phyloP scores from a whole-genome alignment of 2,113 vertebrate species.

The Cichladusa arquata region DNA sequence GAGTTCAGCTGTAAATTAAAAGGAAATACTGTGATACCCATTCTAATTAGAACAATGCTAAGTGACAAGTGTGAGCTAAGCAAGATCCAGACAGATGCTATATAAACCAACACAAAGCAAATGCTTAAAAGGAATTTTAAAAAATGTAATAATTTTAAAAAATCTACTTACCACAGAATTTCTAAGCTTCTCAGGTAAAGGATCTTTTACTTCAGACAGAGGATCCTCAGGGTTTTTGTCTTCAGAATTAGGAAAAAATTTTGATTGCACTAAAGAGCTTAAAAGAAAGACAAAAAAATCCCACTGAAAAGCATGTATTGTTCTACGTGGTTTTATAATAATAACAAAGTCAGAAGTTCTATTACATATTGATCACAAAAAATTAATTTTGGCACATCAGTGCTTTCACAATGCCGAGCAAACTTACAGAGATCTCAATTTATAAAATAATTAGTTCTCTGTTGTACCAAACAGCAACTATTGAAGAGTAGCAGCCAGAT shows the following conservation, averaged over 20 bases:
- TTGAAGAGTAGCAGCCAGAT: not conserved
- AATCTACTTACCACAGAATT: slow-evolving; percentile 89
- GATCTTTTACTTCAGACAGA: slow-evolving; percentile 94
- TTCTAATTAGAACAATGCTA: not conserved
- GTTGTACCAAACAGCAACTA: not conserved
- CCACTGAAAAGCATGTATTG: not conserved
- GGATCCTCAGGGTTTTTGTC: slow-evolving; percentile 98
- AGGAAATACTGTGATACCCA: not conserved
- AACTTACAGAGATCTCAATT: not conserved
- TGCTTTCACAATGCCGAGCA: not conserved
- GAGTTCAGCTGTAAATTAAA: not conserved
- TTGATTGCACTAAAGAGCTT: slow-evolving; percentile 94
- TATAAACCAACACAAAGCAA: not conserved
- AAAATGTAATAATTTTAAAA: not conserved
- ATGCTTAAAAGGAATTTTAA: fast-evolving
- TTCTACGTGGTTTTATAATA: not conserved
- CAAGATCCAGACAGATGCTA: not conserved
- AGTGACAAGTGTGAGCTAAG: not conserved
- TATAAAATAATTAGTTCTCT: not conserved
- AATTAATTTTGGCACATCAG: not conserved
- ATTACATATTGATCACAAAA: not conserved
- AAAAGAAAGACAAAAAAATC: slow-evolving; percentile 9
- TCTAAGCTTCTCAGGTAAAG: slow-evolving; percentile 93
- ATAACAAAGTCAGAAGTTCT: not conserved
- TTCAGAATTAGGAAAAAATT: slow-evolving; percentile 90